Evolutionary conservation across 2,888 invertebrate genomes (phyloP), one percentile per base, ranked within the genome.

Genomic region (Drosophila algonquin): DNA sequence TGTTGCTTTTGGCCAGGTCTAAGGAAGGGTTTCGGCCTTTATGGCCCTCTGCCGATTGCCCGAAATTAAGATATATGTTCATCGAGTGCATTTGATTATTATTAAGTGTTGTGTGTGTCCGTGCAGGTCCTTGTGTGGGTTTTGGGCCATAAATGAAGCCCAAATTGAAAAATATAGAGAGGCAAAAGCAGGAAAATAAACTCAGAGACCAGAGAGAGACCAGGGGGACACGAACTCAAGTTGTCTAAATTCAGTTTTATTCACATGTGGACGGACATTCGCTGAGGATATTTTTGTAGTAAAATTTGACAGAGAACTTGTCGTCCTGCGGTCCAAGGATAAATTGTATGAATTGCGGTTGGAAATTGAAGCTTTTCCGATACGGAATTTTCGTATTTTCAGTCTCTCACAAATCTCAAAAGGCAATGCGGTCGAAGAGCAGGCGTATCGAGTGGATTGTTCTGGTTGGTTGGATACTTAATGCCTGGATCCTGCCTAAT

Each of bases 1-100:
- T 46, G 32, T 46, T 27, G 32, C 32, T 57, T 21, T 46, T 32
- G 32, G 30, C 18, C 18, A 57, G 46, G 32, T n/a, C 10, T 48
- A 6, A 10, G 24, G 9, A 6, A 18, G 16, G 7, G 21, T 27
- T 24, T 35, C 14, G 58, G 46, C 35, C 30, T 52, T 24, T 63
- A 27, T 53, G 63, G 52, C 60, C 47, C 55, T 62, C 63, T 70
- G 70, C 53, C 72, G 64, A 75, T 77, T 73, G 61, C 54, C 72
- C 60, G 60, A 56, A 75, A 81, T 81, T 72, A 73, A 84, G 75
- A 84, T 74, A 73, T 71, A 81, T 84, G 58, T 21, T 69, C 63
- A 64, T 74, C 58, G 76, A 85, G 76, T 78, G 80, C 78, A 76
- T 78, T 84, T 84, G 72, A 80, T 80, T 78, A 81, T 77, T 80